phyloP scores from a whole-genome alignment of 2,797 vertebrate species.

The Galagoides demidoff region DNA sequence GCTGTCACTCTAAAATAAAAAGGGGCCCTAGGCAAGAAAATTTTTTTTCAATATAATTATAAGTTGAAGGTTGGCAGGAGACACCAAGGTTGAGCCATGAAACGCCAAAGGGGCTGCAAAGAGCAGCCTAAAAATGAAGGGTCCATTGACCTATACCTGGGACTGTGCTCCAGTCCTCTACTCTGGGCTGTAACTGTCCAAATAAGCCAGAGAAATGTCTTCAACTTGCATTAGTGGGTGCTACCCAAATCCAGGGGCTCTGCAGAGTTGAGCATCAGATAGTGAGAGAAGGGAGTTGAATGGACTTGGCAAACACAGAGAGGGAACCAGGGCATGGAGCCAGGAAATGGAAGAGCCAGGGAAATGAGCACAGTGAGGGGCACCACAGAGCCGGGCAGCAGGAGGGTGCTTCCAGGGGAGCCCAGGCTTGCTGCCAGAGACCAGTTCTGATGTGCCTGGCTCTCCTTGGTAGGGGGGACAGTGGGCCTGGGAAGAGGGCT shows the following conservation, averaged over 20 bases:
- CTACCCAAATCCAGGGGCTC: not conserved
- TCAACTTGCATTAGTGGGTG: not conserved
- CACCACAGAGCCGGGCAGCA: not conserved
- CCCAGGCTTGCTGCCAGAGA: not conserved
- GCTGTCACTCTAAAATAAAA: not conserved
- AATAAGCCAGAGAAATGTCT: not conserved
- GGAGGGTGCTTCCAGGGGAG: not conserved
- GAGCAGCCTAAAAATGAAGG: not conserved
- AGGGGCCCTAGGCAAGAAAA: not conserved
- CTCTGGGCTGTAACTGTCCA: not conserved
- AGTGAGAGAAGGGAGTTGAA: not conserved
- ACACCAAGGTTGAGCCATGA: not conserved
- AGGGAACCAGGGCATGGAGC: not conserved
- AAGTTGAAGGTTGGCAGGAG: not conserved
- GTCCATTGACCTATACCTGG: accelerated
- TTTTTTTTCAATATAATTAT: not conserved
- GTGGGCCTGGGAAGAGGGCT: not conserved
- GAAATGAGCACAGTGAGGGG: not conserved
- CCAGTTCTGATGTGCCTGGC: not conserved
- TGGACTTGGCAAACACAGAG: not conserved
- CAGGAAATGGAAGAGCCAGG: not conserved
- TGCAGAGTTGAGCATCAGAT: not conserved
- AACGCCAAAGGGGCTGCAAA: not conserved
- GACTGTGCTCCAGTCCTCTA: too few relatives aligned
- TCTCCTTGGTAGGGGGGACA: not conserved